Percentiles rank a stretch among this genome's conserved stretches.
Evolutionary conservation across 2,113 vertebrate species (phyloP).

Genomic region (Platysteira castanea): DNA sequence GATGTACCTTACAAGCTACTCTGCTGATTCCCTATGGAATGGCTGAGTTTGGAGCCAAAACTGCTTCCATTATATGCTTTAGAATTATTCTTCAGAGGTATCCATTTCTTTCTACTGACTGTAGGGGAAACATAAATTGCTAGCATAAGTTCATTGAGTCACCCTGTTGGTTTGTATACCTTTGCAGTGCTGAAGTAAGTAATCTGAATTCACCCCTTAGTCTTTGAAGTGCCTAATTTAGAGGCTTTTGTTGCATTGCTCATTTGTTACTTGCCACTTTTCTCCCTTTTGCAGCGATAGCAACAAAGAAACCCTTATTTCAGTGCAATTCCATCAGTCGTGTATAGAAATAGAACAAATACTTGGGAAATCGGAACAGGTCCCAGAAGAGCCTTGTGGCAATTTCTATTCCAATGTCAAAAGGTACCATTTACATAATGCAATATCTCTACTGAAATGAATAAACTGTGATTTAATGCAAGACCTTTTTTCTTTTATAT

Average conservation of each 20-base stretch:
- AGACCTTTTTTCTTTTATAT: background rate
- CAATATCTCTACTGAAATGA: background rate
- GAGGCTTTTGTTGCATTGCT: background rate
- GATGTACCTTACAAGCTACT: background rate
- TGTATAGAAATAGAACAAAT: slow-evolving; percentile 2
- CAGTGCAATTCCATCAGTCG: background rate
- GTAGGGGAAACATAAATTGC: background rate
- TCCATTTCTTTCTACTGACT: background rate
- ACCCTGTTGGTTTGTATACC: background rate
- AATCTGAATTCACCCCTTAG: background rate
- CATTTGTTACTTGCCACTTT: background rate
- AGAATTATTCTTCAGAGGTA: background rate
- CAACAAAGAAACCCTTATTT: slow-evolving; percentile 18
- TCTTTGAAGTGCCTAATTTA: slow-evolving; percentile 3
- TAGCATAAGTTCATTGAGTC: background rate
- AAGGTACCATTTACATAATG: slow-evolving; percentile 22
- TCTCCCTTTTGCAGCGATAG: background rate
- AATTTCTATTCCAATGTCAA: slow-evolving; percentile 4
- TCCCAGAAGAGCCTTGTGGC: background rate
- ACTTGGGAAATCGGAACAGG: slow-evolving; percentile 7
- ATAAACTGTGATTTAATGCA: background rate
- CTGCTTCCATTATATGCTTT: background rate
- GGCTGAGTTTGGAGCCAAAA: background rate
- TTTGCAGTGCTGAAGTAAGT: background rate
- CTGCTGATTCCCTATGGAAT: background rate